Evolutionary conservation across 2,888 invertebrate genomes (phyloP).

Genomic region (Eupsilia transversa): DNA sequence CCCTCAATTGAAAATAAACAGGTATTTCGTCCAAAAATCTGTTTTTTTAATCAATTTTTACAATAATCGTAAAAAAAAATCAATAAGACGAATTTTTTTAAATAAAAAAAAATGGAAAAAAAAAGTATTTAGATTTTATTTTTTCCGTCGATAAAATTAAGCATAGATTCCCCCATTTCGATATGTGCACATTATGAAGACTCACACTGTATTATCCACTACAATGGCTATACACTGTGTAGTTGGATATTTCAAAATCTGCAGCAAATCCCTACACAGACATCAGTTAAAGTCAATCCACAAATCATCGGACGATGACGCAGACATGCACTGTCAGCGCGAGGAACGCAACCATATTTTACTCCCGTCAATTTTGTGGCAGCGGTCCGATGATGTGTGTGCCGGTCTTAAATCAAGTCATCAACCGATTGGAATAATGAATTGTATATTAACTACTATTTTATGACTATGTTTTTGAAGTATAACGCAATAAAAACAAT

Average conservation of each 20-base stretch:
- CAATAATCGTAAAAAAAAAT: no score
- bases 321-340: conserved; percentile 56
- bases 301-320: conserved; percentile 56
- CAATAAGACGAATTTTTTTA: no score
- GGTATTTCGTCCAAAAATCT: no score
- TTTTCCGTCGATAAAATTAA: no score
- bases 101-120: no score
- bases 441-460: conserved; percentile 1
- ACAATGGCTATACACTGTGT: no score
- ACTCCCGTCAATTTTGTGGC: conserved; percentile 44
- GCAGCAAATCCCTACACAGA: conserved; percentile 12
- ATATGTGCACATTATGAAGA: no score
- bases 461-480: neutral
- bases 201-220: neutral
- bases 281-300: conserved; percentile 46
- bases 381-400: conserved; percentile 19
- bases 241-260: neutral
- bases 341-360: conserved; percentile 50
- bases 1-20: no score
- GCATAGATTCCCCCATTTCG: no score
- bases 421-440: conserved; percentile 27
- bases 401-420: conserved; percentile 46
- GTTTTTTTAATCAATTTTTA: no score
- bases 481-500: neutral
- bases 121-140: no score